phyloP scores from a whole-genome alignment of 64 coral and sea anemone species.

The Actinia tenebrosa region DNA sequence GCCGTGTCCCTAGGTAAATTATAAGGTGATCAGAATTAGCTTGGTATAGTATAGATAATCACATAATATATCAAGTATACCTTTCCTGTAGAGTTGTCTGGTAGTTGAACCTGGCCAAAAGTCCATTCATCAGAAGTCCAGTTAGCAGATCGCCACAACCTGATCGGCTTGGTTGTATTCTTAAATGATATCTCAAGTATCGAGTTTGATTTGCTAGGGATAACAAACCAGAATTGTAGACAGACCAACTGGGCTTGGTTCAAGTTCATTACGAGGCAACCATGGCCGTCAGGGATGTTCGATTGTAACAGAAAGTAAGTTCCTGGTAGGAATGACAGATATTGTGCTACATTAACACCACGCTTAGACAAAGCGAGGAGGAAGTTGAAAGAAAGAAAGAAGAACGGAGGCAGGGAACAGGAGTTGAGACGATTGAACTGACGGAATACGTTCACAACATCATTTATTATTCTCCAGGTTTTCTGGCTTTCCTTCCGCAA shows the following conservation, averaged over 20 bases:
- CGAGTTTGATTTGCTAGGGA: background rate
- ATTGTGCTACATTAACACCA: no score
- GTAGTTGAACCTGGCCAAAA: conserved; percentile 9
- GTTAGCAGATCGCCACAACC: background rate
- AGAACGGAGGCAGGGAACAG: no score
- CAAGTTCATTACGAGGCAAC: background rate
- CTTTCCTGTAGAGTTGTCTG: background rate
- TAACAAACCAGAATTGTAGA: background rate
- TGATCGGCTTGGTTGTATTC: background rate
- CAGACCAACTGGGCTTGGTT: background rate
- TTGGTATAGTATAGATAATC: background rate
- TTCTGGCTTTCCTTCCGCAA: no score
- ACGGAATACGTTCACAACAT: no score
- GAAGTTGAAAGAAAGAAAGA: background rate
- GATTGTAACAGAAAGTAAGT: background rate
- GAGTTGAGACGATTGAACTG: no score
- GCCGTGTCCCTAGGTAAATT: background rate
- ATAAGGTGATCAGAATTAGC: background rate
- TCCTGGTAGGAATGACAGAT: background rate
- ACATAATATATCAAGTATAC: background rate
- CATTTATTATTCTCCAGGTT: no score
- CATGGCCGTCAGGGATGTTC: background rate
- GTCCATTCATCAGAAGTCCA: background rate
- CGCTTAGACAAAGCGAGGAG: no score
- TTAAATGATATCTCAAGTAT: background rate